phyloP scores from a whole-genome alignment of 1,140 invertebrate species.

The Heterodera carotae region DNA sequence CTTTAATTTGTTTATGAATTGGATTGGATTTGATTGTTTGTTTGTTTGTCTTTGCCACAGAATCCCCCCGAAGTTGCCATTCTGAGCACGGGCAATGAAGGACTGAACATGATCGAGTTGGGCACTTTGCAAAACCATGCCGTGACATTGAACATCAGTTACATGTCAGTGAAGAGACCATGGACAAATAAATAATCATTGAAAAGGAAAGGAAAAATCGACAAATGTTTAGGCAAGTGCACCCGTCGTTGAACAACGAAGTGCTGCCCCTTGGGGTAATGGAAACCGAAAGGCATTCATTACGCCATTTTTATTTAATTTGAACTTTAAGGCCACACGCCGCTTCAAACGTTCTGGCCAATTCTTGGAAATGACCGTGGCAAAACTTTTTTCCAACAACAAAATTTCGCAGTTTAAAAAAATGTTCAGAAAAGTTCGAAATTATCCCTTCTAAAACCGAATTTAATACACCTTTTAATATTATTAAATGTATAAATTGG shows the following conservation, averaged over 20 bases:
- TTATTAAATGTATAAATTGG: no score
- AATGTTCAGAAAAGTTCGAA: slow-evolving; percentile 63
- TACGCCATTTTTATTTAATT: slow-evolving; percentile 13
- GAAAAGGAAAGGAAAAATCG: slow-evolving; percentile 11
- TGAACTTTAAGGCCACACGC: slow-evolving; percentile 55
- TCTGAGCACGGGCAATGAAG: slow-evolving; percentile 63
- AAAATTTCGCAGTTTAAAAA: slow-evolving; percentile 64
- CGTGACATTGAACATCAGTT: slow-evolving; percentile 62
- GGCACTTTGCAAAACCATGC: slow-evolving; percentile 62
- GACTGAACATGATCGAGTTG: slow-evolving; percentile 64
- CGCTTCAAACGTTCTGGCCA: slow-evolving; percentile 60
- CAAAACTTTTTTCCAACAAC: slow-evolving; percentile 61
- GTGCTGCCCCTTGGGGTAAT: slow-evolving; percentile 61
- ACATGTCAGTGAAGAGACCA: slow-evolving; percentile 47
- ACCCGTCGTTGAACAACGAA: slow-evolving; percentile 60
- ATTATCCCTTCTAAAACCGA: slow-evolving; percentile 53
- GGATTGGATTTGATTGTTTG: neutral
- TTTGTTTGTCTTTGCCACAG: neutral
- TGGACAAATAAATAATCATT: no score
- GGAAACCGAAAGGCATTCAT: neutral
- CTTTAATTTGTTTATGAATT: slow-evolving; percentile 7
- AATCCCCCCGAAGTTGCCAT: slow-evolving; percentile 62
- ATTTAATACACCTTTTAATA: no score
- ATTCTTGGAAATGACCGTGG: slow-evolving; percentile 64
- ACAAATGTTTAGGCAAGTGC: slow-evolving; percentile 50